Base-by-base conservation (phyloP, 2,888 invertebrate species). In the Heliconius hortense region DNA sequence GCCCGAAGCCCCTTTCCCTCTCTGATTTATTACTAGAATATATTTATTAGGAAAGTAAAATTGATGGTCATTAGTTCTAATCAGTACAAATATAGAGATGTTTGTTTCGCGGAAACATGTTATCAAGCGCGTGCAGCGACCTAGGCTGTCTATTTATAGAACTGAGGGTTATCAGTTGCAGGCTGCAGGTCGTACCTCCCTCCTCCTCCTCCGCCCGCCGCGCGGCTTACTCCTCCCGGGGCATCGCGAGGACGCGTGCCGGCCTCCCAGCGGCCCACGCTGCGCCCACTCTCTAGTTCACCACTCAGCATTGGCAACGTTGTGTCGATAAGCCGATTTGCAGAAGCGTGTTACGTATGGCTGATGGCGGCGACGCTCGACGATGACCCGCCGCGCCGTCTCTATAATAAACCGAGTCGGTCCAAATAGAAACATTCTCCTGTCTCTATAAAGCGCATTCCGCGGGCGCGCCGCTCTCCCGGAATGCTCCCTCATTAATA, bases 111-210 rank as follows among this genome's bases (percentile, higher is more conserved):
- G 75, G 77, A 72, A 66, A 39, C 64, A 72, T 64, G 69, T 24
- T 71, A 75, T 75, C 77, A 71, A 53, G 62, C 67, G 71, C 60
- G 35, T 53, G 72, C 74, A 68, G 67, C 77, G 69, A 77, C 75
- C 78, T 79, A 77, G 77, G 78, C 75, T 74, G 76, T 74, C 79
- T 80, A 80, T 80, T 80, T 80, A 79, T 80, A 80, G 80, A 75
- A 62, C 60, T 64, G 76, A 77, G 77, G 76, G 74, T 74, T 62
- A 68, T 71, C 73, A 72, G 76, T 70, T 76, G 75, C 72, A 75
- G 70, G 75, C 67, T 78, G 78, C 78, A 78, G 66, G 48, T 72
- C 72, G 68, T 62, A 69, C 35, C 43, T 28, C 13, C 24, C 68
- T n/a, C 72, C 53, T 4, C 53, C 62, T 60, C 74, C 62, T 28